phyloP scores from a whole-genome alignment of 2,113 vertebrate species.

The Ptilonorhynchus violaceus region DNA sequence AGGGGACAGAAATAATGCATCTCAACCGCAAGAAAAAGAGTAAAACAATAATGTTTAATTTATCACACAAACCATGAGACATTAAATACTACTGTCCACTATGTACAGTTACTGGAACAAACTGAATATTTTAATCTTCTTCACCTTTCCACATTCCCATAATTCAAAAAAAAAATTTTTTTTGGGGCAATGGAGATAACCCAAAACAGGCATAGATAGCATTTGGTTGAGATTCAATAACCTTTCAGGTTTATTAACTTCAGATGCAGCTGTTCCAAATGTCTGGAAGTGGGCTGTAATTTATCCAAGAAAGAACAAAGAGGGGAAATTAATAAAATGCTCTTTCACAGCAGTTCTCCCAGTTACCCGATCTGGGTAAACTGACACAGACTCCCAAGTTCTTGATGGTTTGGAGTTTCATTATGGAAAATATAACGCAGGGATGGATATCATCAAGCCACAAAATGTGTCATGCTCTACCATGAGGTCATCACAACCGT shows the following conservation, averaged over 20 bases:
- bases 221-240: neutral
- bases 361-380: neutral
- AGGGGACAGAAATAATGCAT: neutral
- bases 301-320: neutral
- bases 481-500: neutral
- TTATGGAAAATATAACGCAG: neutral
- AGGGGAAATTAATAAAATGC: neutral
- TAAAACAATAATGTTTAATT: slow-evolving; percentile 13
- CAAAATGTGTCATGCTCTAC: neutral
- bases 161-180: neutral
- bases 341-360: neutral
- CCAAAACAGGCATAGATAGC: neutral
- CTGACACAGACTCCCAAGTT: neutral
- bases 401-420: neutral
- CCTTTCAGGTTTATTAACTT: neutral
- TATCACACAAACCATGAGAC: neutral
- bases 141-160: neutral
- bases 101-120: neutral
- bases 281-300: neutral
- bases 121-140: neutral
- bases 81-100: neutral
- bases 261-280: neutral
- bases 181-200: neutral
- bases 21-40: neutral
- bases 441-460: neutral